phyloP scores from a whole-genome alignment of 2,888 invertebrate genomes.

The Eudasyphora cyanicolor region DNA sequence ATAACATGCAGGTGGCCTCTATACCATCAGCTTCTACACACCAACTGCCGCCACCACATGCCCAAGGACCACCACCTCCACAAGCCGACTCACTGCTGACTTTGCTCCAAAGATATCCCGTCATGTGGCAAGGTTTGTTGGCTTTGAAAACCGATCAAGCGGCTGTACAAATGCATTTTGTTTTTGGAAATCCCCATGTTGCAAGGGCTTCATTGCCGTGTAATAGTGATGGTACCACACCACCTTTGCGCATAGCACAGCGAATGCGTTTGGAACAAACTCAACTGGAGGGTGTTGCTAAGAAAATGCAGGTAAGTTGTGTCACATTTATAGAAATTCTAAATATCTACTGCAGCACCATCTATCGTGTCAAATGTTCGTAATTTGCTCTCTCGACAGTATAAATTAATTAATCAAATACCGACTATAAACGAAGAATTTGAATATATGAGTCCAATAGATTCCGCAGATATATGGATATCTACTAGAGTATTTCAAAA shows the following conservation, averaged over 20 bases:
- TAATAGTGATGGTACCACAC: conserved; percentile 90
- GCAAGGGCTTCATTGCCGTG: conserved; percentile 93
- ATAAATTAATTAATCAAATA: no score
- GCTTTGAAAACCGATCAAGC: conserved; percentile 98
- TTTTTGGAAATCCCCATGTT: conserved; percentile 94
- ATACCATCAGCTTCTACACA: conserved; percentile 53
- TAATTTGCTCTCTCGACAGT: no score
- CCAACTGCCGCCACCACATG: conserved; percentile 84
- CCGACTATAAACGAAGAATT: no score
- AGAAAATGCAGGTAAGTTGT: conserved; percentile 93
- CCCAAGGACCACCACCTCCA: conserved; percentile 90
- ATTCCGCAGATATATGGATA: no score
- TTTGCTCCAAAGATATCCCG: conserved; percentile 93
- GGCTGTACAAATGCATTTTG: conserved; percentile 99
- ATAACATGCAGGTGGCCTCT: conserved; percentile 75
- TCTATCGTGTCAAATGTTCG: no score
- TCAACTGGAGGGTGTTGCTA: conserved; percentile 96
- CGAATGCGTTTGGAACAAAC: conserved; percentile 97
- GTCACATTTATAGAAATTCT: no score
- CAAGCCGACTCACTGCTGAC: conserved; percentile 91
- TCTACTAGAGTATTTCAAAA: no score
- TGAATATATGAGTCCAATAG: no score
- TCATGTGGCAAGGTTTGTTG: conserved; percentile 98
- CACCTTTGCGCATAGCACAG: conserved; percentile 95
- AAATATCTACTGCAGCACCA: no score